Evolutionary conservation across 2,113 vertebrate genomes (phyloP).

Genomic region (Phrynosoma platyrhinos): DNA sequence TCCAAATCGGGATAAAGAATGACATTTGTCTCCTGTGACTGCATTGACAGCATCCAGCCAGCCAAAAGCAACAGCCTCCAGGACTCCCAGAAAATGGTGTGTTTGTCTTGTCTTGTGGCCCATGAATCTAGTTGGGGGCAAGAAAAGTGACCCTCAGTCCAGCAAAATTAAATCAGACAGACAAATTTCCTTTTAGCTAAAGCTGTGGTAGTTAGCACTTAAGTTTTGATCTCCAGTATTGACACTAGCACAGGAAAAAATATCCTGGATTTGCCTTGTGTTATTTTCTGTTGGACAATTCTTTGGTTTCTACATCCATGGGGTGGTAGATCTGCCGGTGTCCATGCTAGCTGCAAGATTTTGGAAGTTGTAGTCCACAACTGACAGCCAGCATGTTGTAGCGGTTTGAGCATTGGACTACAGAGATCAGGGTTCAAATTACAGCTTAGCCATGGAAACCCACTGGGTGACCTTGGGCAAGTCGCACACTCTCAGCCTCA

Average conservation of each 20-base stretch:
- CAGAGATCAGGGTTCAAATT: too few species aligned
- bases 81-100: constrained; percentile 22
- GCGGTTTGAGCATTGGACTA: too few species aligned
- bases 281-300: not conserved
- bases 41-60: constrained; percentile 23
- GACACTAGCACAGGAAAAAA: not conserved
- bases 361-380: too few species aligned
- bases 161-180: not conserved
- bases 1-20: constrained; percentile 13
- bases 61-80: not conserved
- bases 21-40: constrained; percentile 11
- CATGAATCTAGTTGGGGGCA: not conserved
- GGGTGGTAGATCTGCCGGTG: too few species aligned
- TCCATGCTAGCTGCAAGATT: too few species aligned
- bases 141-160: not conserved
- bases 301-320: too few species aligned
- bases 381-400: too few species aligned
- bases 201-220: not conserved
- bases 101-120: not conserved
- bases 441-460: too few species aligned
- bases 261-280: not conserved
- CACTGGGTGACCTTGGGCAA: too few species aligned
- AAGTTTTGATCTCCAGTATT: not conserved
- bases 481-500: too few species aligned
- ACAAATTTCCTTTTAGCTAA: not conserved